phyloP scores from a whole-genome alignment of 2,888 invertebrate species.

The Melanophora roralis region DNA sequence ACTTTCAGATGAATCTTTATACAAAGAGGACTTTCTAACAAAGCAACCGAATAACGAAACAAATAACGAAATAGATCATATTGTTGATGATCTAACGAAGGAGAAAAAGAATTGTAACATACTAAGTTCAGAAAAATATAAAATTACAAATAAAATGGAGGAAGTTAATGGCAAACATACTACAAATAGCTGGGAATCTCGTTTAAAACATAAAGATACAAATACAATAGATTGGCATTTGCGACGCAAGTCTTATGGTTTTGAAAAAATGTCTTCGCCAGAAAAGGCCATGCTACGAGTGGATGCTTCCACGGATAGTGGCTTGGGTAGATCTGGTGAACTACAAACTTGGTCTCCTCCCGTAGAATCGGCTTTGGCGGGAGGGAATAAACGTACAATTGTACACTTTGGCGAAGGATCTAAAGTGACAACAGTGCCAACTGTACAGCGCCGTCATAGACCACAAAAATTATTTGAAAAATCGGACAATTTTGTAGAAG shows the following conservation, averaged over 20 bases:
- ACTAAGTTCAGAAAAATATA: constrained; percentile 40
- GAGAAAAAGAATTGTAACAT: constrained; percentile 21
- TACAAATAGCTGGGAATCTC: constrained; percentile 74
- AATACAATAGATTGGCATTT: constrained; percentile 81
- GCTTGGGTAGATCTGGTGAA: constrained; percentile 85
- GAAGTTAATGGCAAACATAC: constrained; percentile 59
- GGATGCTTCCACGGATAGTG: constrained; percentile 88
- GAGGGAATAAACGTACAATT: constrained; percentile 69
- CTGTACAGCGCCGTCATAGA: constrained; percentile 61
- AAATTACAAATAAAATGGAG: not conserved
- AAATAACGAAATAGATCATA: constrained; percentile 41
- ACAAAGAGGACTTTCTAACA: constrained; percentile 74
- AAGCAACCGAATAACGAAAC: constrained; percentile 63
- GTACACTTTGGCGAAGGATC: constrained; percentile 72
- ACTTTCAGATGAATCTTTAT: constrained; percentile 78
- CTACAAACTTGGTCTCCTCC: constrained; percentile 79
- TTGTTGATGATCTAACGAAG: constrained; percentile 57
- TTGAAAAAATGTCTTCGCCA: constrained; percentile 80
- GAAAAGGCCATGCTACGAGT: constrained; percentile 78
- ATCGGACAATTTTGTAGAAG: constrained; percentile 39
- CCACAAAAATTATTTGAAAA: constrained; percentile 54
- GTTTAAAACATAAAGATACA: constrained; percentile 72
- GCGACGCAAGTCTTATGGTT: constrained; percentile 87
- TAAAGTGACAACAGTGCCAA: constrained; percentile 31
- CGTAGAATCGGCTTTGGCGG: constrained; percentile 51